A percentile compares a stretch with the other conserved stretches of the same genome.
Conservation (phyloP, 2,113 vertebrate species). For the Eurystomus gularis region DNA sequence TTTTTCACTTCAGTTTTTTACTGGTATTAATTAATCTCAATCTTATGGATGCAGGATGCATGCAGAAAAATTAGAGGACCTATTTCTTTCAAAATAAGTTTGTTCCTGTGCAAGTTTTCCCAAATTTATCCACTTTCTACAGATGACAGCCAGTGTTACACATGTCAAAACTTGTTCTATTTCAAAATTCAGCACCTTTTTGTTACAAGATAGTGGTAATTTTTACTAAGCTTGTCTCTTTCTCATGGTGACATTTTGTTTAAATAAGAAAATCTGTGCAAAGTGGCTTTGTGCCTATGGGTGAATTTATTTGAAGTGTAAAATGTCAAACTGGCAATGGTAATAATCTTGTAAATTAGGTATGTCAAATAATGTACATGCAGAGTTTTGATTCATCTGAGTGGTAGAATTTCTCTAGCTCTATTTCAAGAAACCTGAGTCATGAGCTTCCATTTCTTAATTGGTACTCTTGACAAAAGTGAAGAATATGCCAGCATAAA, state of each 20-base stretch:
- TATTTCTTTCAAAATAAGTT: not conserved
- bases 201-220: constrained; percentile 4
- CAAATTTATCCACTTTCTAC: not conserved
- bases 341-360: constrained; percentile 50
- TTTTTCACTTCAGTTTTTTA: not conserved
- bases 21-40: not conserved
- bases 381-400: constrained; percentile 64
- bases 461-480: constrained; percentile 28
- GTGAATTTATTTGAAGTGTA: constrained; percentile 68
- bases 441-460: constrained; percentile 41
- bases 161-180: not conserved
- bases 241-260: constrained; percentile 57
- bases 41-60: not conserved
- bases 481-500: not conserved
- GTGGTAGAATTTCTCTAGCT: constrained; percentile 5
- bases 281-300: constrained; percentile 61
- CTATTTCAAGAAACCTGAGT: constrained; percentile 43
- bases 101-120: not conserved
- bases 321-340: constrained; percentile 66
- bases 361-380: constrained; percentile 55
- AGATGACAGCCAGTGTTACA: not conserved
- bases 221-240: constrained; percentile 28
- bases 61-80: not conserved
- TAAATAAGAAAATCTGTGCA: constrained; percentile 67
- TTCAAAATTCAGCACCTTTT: not conserved